Evolutionary conservation across 2,113 vertebrate species (phyloP).

Genomic region (Pelvicachromis taeniatus): DNA sequence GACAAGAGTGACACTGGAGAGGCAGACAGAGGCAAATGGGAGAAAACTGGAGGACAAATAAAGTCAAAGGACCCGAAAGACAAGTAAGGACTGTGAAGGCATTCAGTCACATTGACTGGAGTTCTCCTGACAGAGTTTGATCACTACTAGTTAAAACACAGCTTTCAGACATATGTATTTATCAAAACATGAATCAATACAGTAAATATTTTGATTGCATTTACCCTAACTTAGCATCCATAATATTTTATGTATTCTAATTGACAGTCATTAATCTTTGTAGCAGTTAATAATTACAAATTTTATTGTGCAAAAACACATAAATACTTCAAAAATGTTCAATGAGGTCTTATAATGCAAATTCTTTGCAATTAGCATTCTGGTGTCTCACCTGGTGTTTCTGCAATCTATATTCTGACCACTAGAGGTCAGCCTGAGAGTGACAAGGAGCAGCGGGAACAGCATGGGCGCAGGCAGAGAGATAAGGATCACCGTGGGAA

Average conservation of each 20-base stretch:
- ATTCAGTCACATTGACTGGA: not conserved
- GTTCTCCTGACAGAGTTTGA: not conserved
- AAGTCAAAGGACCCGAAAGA: constrained; percentile 81
- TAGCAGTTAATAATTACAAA: not conserved
- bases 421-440: constrained; percentile 83
- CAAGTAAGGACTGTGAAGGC: constrained; percentile 75
- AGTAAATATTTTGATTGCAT: not conserved
- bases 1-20: constrained; percentile 83
- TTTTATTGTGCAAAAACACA: not conserved
- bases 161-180: not conserved
- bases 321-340: not conserved
- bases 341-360: not conserved
- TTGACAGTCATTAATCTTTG: not conserved
- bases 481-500: constrained; percentile 85
- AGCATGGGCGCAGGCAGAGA: constrained; percentile 79
- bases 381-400: not conserved
- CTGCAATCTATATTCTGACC: not conserved
- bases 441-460: constrained; percentile 87
- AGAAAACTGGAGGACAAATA: constrained; percentile 71
- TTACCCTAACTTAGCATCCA: not conserved
- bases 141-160: not conserved
- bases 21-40: constrained; percentile 80
- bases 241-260: not conserved
- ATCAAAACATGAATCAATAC: not conserved
- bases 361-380: not conserved